A percentile compares a stretch with the other conserved stretches of the same genome.
phyloP scores from a whole-genome alignment of 1,140 invertebrate genomes.

The Hylaeus volcanicus region DNA sequence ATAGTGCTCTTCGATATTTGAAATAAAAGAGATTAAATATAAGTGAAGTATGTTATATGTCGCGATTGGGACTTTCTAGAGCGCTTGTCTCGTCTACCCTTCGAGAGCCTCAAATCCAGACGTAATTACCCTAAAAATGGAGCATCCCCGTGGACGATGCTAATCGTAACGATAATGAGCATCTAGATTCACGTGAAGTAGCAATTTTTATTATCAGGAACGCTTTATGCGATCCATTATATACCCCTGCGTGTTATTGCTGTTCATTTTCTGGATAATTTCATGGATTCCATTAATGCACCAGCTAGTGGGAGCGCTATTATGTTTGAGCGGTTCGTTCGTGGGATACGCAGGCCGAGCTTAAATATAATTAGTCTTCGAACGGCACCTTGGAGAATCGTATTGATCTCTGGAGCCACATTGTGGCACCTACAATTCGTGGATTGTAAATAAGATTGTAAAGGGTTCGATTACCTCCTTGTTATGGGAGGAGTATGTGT shows the following conservation, averaged over 20 bases:
- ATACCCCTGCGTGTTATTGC: not conserved
- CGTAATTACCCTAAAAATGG: slow-evolving; percentile 45
- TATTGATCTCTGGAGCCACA: not conserved
- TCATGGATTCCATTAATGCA: slow-evolving; percentile 20
- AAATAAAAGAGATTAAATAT: no score
- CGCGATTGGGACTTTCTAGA: no score
- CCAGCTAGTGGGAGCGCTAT: not conserved
- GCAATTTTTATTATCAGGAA: slow-evolving; percentile 53
- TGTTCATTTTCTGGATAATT: slow-evolving; percentile 46
- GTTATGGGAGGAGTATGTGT: no score
- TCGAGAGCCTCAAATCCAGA: slow-evolving; percentile 2
- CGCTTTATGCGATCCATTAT: slow-evolving; percentile 20
- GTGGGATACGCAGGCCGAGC: slow-evolving; percentile 1
- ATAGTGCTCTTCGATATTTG: no score
- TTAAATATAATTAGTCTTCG: slow-evolving; percentile 10
- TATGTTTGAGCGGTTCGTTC: slow-evolving; percentile 12
- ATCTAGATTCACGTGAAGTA: slow-evolving; percentile 18
- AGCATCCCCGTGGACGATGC: not conserved
- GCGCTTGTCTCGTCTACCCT: no score
- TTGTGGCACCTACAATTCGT: not conserved
- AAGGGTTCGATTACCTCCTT: no score
- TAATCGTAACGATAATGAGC: slow-evolving; percentile 54
- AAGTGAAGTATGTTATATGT: no score
- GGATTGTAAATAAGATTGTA: no score
- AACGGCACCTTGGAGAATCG: slow-evolving; percentile 12